Evolutionary conservation across 1,140 invertebrate genomes (phyloP), one percentile per base, ranked within the genome.

Genomic region (Papilio glaucus): DNA sequence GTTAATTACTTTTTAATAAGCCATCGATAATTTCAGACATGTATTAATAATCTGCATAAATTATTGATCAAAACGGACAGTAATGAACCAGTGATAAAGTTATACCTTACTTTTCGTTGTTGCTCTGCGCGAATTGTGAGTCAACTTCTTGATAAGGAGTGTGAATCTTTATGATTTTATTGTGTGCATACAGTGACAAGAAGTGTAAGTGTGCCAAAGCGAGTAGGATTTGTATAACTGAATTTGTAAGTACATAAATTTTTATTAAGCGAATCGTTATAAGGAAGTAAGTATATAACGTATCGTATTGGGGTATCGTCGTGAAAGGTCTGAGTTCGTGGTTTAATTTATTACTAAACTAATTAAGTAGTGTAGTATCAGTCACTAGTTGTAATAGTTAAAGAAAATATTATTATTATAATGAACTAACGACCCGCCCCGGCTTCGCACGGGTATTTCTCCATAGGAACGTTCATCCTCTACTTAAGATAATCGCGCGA

Each of bases 81-180:
- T 68, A 68, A 24, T 42, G 21, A 45, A 45, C 2, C 18, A 26
- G 39, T 45, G 24, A 26, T 68, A 42, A 41, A 26, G 9, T 68
- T 45, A 68, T 26, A 41, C 21, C 18, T 49, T 24, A 24, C 21
- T 42, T 42, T 26, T 33, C 15, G 5, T 15, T 26, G n/a, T n/a
- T 68, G 18, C 21, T 42, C 13, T 42, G 63, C 13, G 8, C 63
- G 42, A 69, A 33, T 53, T 18, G 45, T 69, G 67, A 69, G 26
- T 49, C 67, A 53, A 33, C 12, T 26, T 26, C 7, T 42, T 45
- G 63, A 68, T 68, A 68, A 68, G 63, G 12, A 42, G 39, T 41
- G 63, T 68, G n/a, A 53, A 69, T 18, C 33, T 53, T 69, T 38
- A 65, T 69, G 45, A 69, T 69, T 49, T 69, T 49, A 69, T 69